Conservation (phyloP, 2,113 vertebrate genomes). For the Hypomesus transpacificus region DNA sequence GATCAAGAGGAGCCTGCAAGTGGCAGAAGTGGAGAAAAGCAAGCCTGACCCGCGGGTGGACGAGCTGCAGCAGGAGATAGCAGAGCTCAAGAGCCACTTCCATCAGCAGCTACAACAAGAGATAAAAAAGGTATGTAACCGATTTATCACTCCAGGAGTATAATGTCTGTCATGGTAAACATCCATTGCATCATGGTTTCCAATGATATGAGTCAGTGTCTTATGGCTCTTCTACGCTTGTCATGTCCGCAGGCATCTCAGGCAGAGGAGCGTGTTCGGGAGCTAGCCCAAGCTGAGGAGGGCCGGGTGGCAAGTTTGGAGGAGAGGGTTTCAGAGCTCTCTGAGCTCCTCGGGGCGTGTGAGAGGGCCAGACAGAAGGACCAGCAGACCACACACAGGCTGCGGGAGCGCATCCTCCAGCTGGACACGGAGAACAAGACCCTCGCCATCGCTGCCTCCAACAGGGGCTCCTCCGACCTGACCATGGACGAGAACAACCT, state of each 20-base stretch:
- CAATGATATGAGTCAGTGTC: not conserved
- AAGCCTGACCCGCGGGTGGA: conserved; percentile 75
- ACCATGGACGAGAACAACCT: conserved; percentile 73
- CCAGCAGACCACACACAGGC: conserved; percentile 77
- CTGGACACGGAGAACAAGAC: conserved; percentile 92
- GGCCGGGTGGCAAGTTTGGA: conserved; percentile 81
- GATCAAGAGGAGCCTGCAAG: conserved; percentile 70
- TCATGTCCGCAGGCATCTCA: conserved; percentile 67
- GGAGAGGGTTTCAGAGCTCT: conserved; percentile 80
- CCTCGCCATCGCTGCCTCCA: conserved; percentile 76
- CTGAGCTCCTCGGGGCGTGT: conserved; percentile 82
- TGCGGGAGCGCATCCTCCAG: conserved; percentile 84
- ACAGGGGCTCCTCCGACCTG: conserved; percentile 61
- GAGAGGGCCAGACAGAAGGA: conserved; percentile 86
- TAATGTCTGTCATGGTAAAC: too few relatives aligned
- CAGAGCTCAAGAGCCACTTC: conserved; percentile 74
- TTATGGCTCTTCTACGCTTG: not conserved
- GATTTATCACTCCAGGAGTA: not conserved
- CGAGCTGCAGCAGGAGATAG: conserved; percentile 78
- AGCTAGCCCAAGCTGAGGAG: conserved; percentile 81
- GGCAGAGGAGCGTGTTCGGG: conserved; percentile 77
- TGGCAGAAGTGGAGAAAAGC: conserved; percentile 60
- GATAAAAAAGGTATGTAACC: conserved; percentile 77
- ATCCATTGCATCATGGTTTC: too few relatives aligned
- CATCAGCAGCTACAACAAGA: conserved; percentile 82